phyloP scores from a whole-genome alignment of 2,888 invertebrate genomes.

The Perithous albicinctus region DNA sequence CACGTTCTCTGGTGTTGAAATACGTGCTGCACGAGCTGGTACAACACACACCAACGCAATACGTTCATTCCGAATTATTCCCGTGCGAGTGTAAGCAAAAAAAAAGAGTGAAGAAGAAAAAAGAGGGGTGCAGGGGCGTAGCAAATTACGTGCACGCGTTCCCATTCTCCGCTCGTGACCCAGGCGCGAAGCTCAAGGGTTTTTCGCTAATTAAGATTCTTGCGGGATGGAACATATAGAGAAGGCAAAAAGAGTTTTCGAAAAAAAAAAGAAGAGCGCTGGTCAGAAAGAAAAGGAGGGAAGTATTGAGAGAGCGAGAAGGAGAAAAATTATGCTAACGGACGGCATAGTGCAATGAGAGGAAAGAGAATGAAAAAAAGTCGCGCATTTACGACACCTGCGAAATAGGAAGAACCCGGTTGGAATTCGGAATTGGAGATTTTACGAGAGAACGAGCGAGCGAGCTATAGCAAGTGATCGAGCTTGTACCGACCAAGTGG shows the following conservation, averaged over 20 bases:
- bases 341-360: background rate
- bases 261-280: slow-evolving; percentile 4
- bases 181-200: slow-evolving; percentile 57
- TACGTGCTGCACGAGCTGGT: slow-evolving; percentile 40
- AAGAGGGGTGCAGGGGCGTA: slow-evolving; percentile 41
- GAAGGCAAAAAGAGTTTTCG: slow-evolving; percentile 60
- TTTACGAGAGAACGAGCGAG: slow-evolving; percentile 24
- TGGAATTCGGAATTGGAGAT: slow-evolving; percentile 63
- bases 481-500: slow-evolving; percentile 35
- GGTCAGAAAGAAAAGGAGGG: slow-evolving; percentile 26
- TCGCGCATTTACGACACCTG: slow-evolving; percentile 65
- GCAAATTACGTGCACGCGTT: slow-evolving; percentile 66
- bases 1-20: slow-evolving; percentile 31
- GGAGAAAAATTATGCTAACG: slow-evolving; percentile 7
- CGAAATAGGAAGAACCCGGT: slow-evolving; percentile 60
- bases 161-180: slow-evolving; percentile 61
- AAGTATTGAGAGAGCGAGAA: slow-evolving; percentile 1
- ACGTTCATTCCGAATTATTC: slow-evolving; percentile 35
- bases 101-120: background rate
- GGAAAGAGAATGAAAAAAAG: background rate
- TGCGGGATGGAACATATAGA: slow-evolving; percentile 43
- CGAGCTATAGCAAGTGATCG: slow-evolving; percentile 4
- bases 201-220: slow-evolving; percentile 68
- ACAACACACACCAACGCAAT: background rate
- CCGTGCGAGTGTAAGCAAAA: background rate